These are phyloP conservation scores for Fragum sueziense DNA, from an alignment of 2,888 invertebrate genomes.

Conservation along the genomic window DNA sequence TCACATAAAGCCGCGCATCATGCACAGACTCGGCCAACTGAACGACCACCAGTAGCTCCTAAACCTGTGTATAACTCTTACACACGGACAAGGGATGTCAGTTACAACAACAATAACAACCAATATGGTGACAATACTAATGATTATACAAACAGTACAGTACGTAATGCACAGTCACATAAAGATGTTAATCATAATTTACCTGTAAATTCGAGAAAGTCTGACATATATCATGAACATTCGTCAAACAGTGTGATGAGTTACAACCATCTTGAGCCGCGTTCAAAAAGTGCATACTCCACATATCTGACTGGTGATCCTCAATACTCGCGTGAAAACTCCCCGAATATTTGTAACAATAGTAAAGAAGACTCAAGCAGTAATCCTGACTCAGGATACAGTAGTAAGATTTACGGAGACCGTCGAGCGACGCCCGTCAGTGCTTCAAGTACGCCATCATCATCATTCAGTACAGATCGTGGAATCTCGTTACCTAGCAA, in stretches of 20 bases:
- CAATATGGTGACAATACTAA: background rate
- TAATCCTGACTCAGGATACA: slow-evolving; percentile 91
- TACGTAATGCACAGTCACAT: slow-evolving; percentile 34
- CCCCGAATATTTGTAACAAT: slow-evolving; percentile 64
- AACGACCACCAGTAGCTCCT: slow-evolving; percentile 43
- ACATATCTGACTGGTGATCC: slow-evolving; percentile 56
- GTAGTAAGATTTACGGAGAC: slow-evolving; percentile 88
- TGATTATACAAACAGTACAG: slow-evolving; percentile 42
- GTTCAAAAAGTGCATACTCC: slow-evolving; percentile 54
- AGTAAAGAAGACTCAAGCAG: slow-evolving; percentile 79
- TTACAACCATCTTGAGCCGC: slow-evolving; percentile 43
- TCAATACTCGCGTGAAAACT: slow-evolving; percentile 45
- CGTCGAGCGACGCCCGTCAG: slow-evolving; percentile 55
- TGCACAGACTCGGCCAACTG: background rate
- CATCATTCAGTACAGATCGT: slow-evolving; percentile 75
- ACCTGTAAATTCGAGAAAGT: background rate
- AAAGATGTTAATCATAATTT: slow-evolving; percentile 35
- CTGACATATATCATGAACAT: slow-evolving; percentile 36
- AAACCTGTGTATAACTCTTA: slow-evolving; percentile 32
- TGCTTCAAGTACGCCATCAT: slow-evolving; percentile 73
- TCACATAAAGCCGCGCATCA: background rate
- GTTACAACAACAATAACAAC: slow-evolving; percentile 24
- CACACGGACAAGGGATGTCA: slow-evolving; percentile 20
- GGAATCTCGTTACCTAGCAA: slow-evolving; percentile 69
- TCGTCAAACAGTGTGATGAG: background rate